Evolutionary conservation across 92 coral and sea anemone species (phyloP).

Genomic region (Virgularia gustaviana): DNA sequence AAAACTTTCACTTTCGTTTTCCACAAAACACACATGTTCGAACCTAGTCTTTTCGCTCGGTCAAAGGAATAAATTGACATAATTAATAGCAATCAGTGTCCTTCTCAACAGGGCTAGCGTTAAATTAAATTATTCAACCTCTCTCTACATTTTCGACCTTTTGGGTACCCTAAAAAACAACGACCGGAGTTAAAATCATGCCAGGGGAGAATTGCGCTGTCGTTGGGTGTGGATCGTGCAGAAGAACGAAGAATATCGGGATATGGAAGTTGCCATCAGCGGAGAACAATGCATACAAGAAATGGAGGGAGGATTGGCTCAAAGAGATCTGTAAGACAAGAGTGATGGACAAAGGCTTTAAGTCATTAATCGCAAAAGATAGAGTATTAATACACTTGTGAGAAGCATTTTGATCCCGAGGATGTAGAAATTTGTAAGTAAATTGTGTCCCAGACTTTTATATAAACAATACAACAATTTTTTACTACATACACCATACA

Average conservation of each 20-base stretch:
- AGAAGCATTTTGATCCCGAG: slow-evolving; percentile 47
- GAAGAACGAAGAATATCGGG: slow-evolving; percentile 52
- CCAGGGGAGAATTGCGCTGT: slow-evolving; percentile 54
- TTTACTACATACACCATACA: too few relatives aligned
- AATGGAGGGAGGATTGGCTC: slow-evolving; percentile 58
- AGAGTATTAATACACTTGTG: slow-evolving; percentile 44
- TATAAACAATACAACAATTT: too few relatives aligned
- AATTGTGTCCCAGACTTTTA: neutral
- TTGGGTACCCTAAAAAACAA: too few relatives aligned
- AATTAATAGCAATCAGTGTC: too few relatives aligned
- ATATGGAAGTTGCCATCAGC: slow-evolving; percentile 54
- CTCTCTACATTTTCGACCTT: too few relatives aligned
- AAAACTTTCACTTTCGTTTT: too few relatives aligned
- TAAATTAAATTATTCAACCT: too few relatives aligned
- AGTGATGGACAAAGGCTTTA: slow-evolving; percentile 28
- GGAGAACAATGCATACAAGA: slow-evolving; percentile 36
- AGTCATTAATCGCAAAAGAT: slow-evolving; percentile 34
- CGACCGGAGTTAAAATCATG: too few relatives aligned
- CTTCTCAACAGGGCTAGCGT: too few relatives aligned
- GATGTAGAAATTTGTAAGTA: slow-evolving; percentile 56
- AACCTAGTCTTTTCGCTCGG: too few relatives aligned
- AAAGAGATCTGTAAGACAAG: slow-evolving; percentile 35
- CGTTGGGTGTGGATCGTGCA: slow-evolving; percentile 50
- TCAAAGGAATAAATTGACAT: too few relatives aligned
- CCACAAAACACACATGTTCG: too few relatives aligned